Conservation (phyloP, 30 jellyfish, hydroid and myxozoan genomes). For the Turritopsis dohrnii region DNA sequence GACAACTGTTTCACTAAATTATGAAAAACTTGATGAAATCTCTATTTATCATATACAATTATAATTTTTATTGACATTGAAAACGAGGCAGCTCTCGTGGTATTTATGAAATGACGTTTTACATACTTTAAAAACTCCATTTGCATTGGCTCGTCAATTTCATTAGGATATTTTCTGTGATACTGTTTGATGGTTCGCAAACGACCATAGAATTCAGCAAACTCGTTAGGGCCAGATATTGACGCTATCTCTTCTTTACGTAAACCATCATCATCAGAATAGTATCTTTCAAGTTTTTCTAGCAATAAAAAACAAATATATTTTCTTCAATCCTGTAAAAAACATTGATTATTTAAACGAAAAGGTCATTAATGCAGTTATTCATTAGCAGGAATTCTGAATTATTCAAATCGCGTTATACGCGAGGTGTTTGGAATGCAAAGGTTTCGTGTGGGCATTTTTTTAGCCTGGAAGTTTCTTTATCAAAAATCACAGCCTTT, state of each 20-base stretch:
- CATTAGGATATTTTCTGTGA: constrained; percentile 92
- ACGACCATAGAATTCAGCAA: constrained; percentile 97
- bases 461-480: no score
- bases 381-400: no score
- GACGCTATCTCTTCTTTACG: constrained; percentile 78
- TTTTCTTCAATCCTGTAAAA: neutral
- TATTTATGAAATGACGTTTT: neutral
- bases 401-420: no score
- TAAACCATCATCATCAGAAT: constrained; percentile 80
- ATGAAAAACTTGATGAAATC: no score
- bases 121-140: constrained; percentile 79
- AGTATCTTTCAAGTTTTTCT: constrained; percentile 52
- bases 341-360: neutral
- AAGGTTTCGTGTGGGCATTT: no score
- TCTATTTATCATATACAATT: no score
- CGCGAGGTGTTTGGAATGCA: no score
- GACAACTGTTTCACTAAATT: no score
- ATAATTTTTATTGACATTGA: no score
- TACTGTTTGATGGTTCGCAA: constrained; percentile 74
- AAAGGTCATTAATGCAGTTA: no score
- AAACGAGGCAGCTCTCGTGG: no score
- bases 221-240: constrained; percentile 94
- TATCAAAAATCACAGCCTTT: no score
- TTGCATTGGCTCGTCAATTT: constrained; percentile 94
- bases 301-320: neutral